Base-by-base conservation (phyloP, 2,888 invertebrate species). In the Acrocyrtus sp. region DNA sequence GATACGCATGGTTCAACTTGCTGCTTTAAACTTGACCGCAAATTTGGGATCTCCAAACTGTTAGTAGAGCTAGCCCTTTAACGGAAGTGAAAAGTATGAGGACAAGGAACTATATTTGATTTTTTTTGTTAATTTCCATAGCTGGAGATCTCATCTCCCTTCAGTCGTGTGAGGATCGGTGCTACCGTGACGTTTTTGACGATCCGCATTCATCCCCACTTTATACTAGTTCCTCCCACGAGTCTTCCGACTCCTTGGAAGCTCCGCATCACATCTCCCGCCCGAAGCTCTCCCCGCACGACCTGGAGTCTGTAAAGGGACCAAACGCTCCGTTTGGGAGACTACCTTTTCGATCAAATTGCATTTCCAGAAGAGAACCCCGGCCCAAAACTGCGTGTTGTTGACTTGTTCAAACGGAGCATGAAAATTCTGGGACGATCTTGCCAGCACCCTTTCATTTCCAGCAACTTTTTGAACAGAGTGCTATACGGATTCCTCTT, bases 401-500 rank as follows among this genome's bases (percentile, higher is more conserved):
- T 70, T 8, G 61, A 62, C 41, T 17, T 76, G 8, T 74, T 66
- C 43, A 77, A 70, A 26, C 62, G 65, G 45, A 68, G 62, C 1
- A 72, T 78, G 47, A 73, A 69, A 43, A 73, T 78, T 19, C 34
- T 78, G n/a, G 53, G 51, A 15, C 60, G 68, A 19, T 60, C 60
- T 8, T 78, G 78, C 66, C 75, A 63, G 8, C 62, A 75, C 53
- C 78, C 78, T 10, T 78, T 74, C 58, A 34, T 78, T 22, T 61
- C 56, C 26, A 61, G 47, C 3, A 74, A 76, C 27, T 76, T 76
- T 34, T 41, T 70, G 24, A 72, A 69, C 12, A 47, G 78, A 50
- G 67, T 78, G 0, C 34, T 75, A 21, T 69, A 76, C 39, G 78
- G 75, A 22, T 78, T 78, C 39, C 54, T 76, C 0, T 78, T 76